Evolutionary conservation across 2,797 vertebrate species (phyloP), one percentile per base, ranked within the genome.

Genomic region (Xenops minutus): DNA sequence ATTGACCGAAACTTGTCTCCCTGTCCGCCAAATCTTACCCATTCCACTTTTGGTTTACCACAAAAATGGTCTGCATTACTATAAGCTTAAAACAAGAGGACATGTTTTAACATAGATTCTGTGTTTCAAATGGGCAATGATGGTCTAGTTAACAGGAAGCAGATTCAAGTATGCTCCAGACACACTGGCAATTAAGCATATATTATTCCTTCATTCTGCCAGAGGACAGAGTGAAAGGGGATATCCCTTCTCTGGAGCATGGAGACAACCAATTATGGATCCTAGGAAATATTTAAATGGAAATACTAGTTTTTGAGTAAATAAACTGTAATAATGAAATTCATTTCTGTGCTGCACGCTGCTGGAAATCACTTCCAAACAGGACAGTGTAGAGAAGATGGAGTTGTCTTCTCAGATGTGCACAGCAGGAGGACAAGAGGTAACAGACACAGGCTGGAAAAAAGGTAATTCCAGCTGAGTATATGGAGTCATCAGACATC

Each of bases 81-180:
- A 3, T 26, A 73, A 73, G 19, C 12, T 78, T 75, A 54, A 84
- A 96, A 63, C n/a, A 78, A 75, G 27, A 79, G 63, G 63, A 78
- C 56, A 48, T 3, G 2, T 27, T 91, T 86, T 46, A 88, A 43
- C n/a, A 43, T 24, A 8, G 10, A 18, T 89, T 58, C 85, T 76
- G 36, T 62, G 14, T 56, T 94, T 96, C 62, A 66, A 92, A 59
- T 24, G 51, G 41, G 20, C 27, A 49, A 3, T 69, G 80, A n/a
- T 4, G 34, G 39, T 55, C 86, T 78, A 30, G 44, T 77, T 93
- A 93, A 95, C 66, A 81, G 95, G 92, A 95, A 94, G 69, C 94
- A 96, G 79, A 84, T 49, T 73, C 91, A 55, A 56, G 73, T 36
- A 16, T n/a, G 69, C 46, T 67, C 30, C 82, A 84, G 91, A 56